Conservation (phyloP, 2,797 vertebrate species). For the Halcyon chelicuti region DNA sequence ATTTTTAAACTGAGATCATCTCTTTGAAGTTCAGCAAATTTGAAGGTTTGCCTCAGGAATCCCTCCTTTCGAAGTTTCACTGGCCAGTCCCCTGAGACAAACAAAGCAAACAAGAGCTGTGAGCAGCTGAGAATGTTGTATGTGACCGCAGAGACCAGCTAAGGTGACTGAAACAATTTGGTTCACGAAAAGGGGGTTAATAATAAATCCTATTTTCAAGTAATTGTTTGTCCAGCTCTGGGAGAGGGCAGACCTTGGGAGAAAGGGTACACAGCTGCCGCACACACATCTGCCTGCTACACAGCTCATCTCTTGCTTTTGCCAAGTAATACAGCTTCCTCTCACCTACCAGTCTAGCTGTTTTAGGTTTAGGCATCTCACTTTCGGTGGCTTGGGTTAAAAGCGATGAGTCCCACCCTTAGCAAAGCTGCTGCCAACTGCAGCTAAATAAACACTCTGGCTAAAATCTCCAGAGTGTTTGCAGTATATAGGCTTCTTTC, state of each 20-base stretch:
- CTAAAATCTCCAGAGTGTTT: background rate
- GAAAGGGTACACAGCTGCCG: background rate
- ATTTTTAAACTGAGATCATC: background rate
- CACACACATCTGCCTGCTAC: background rate
- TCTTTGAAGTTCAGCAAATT: background rate
- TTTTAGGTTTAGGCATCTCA: background rate
- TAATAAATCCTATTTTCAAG: background rate
- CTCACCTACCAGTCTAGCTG: background rate
- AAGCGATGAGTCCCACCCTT: background rate
- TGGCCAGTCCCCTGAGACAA: background rate
- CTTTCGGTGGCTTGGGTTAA: background rate
- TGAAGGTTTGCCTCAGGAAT: background rate
- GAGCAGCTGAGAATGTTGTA: background rate
- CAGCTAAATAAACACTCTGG: background rate
- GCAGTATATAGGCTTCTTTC: background rate
- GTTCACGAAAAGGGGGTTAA: background rate
- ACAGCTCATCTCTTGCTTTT: background rate
- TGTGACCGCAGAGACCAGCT: background rate
- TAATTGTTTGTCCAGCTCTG: background rate
- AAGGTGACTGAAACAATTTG: background rate
- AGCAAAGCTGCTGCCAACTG: background rate
- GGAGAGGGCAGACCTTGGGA: background rate
- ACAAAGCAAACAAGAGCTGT: background rate
- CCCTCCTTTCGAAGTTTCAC: background rate
- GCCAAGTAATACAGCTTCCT: background rate